Conservation (phyloP, 2,113 vertebrate genomes). For the Setophaga petechia region DNA sequence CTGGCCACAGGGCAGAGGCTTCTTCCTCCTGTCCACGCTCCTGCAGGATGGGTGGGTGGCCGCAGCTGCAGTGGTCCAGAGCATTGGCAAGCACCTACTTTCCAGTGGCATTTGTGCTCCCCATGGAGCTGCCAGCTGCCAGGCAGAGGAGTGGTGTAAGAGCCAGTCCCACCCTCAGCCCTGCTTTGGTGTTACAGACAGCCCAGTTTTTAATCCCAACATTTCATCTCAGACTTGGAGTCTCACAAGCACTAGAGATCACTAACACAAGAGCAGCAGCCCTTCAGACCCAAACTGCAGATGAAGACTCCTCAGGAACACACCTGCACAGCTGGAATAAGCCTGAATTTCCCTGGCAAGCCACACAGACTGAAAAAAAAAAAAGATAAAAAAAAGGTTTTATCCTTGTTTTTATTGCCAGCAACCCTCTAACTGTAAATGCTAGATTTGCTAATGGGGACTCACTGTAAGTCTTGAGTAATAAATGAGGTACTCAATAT, state of each 20-base stretch:
- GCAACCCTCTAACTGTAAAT: background rate
- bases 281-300: background rate
- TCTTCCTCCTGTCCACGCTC: background rate
- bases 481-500: background rate
- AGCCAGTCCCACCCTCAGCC: background rate
- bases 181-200: background rate
- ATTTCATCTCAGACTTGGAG: background rate
- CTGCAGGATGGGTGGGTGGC: accelerated
- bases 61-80: background rate
- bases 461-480: background rate
- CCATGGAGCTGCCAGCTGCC: background rate
- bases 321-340: background rate
- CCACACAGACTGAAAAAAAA: background rate
- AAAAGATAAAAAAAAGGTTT: too few relatives aligned
- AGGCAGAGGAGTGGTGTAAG: background rate
- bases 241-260: accelerated
- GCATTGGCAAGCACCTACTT: background rate
- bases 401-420: background rate
- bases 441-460: background rate
- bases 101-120: background rate
- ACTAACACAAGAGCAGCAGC: background rate
- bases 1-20: background rate
- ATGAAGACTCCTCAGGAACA: background rate
- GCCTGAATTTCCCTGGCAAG: background rate
- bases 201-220: background rate